Base-by-base conservation (phyloP, 2,888 invertebrate genomes). In the Chloromyia formosa region DNA sequence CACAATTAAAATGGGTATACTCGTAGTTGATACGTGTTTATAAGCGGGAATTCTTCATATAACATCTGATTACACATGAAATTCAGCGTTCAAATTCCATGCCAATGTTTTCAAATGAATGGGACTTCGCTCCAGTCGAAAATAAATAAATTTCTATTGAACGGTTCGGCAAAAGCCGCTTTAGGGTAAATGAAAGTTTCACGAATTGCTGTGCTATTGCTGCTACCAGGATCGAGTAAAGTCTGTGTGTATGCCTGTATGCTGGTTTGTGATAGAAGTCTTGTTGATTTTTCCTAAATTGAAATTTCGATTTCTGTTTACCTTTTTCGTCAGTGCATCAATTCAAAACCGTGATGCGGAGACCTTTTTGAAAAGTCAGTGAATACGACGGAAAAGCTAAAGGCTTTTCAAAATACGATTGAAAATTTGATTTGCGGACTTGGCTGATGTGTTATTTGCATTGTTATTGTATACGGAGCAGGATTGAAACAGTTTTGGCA, bases 301-400 rank as follows among this genome's bases (percentile, higher is more conserved):
- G 75, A 75, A 75, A 75, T 75, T 73, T 73, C 75, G 73, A 62
- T 75, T 75, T 75, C 40, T 75, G 73, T 75, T 75, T 73, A 75
- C 69, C 71, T 71, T 71, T 35, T 56, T 56, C 71, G 58, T 10
- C 71, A 56, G 18, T 71, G 71, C 40, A 71, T 71, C 56, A 66
- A 35, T 49, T 66, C 49, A 66, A 66, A 49, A 49, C 49, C 66
- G 35, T 66, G 66, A 66, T 22, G 66, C 35, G 22, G 20, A 66
- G 66, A 20, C 66, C 49, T 66, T 66, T 49, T 66, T 20, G 35
- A 49, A 56, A 66, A 66, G 20, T 35, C 49, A 66, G 35, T 35
- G 66, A 49, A 49, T 49, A 35, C 22, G 22, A 56, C 18, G 45
- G n/a, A 12, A 66, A 49, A 18, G 66, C 66, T 42, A n/a, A 22